These are phyloP conservation scores for Litocranius walleri DNA, from an alignment of 2,113 vertebrate species.

Conservation along the genomic window DNA sequence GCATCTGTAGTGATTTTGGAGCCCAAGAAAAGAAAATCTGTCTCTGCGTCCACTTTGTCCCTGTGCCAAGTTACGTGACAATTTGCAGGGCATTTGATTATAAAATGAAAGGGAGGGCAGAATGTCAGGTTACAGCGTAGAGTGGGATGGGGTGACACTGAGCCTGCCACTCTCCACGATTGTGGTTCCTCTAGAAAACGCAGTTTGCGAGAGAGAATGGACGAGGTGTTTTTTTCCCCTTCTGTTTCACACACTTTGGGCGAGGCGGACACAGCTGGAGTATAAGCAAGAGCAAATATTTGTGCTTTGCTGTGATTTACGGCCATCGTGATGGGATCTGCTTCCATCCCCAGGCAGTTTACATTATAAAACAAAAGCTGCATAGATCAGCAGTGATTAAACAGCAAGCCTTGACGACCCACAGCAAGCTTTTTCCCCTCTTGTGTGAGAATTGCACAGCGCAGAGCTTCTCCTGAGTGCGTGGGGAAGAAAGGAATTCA, in stretches of 20 bases:
- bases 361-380: background rate
- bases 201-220: background rate
- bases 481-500: background rate
- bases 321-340: background rate
- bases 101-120: fast-evolving
- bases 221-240: background rate
- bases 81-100: background rate
- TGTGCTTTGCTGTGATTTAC: background rate
- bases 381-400: background rate
- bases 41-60: background rate
- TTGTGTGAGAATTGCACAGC: fast-evolving
- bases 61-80: fast-evolving
- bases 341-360: background rate
- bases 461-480: background rate
- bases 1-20: background rate
- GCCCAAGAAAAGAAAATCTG: background rate
- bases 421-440: background rate
- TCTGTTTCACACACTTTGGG: background rate
- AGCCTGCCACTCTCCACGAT: background rate
- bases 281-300: background rate
- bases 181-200: background rate
- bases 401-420: fast-evolving
- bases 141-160: background rate
- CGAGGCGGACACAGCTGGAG: background rate
- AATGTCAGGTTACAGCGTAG: fast-evolving